Base-by-base conservation (phyloP, 2,113 vertebrate species). In the Ptychochromis oligacanthus region DNA sequence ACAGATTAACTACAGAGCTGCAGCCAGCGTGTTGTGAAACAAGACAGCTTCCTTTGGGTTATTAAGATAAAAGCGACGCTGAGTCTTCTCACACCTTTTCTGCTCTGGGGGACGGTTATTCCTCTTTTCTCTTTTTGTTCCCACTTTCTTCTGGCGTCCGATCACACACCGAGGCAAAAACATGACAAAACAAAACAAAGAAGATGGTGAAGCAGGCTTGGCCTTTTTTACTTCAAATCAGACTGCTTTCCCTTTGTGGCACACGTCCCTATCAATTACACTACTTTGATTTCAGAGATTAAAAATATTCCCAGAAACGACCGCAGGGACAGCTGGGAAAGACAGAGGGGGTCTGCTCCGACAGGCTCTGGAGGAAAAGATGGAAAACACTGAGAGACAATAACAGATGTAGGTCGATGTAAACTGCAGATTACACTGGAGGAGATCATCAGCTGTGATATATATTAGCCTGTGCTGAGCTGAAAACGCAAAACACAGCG, bases 231-330 rank as follows among this genome's bases (percentile, higher is more conserved):
- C 74, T 85, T 79, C 2, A 81, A 75, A 79, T 55, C 76, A 34
- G 74, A 28, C 22, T 46, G 62, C 46, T 64, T 79, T 64, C 59
- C 22, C 72, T 79, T 65, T 78, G 46, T 82, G 82, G n/a, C 34
- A 43, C 12, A 43, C 13, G 61, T 79, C 80, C 80, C 85, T 87
- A 89, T 89, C 89, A 90, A 82, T 89, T 83, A 86, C 77, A 77
- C 72, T 80, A 84, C 70, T 88, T 77, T 88, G 85, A 87, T 86
- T 87, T 75, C 79, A 82, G 72, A 89, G 89, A 90, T 91, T 78
- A 87, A 77, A 88, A 82, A 70, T 83, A 75, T 86, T 87, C 75
- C 64, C 83, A 87, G 82, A 87, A 87, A 79, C 2, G 20, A 20
- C 38, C 14, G 20, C 28, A n/a, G 85, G 74, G 26, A 64, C 67